These are phyloP conservation scores for Magallana ariakensis DNA, from an alignment of 1,140 invertebrate species.

Conservation along the genomic window DNA sequence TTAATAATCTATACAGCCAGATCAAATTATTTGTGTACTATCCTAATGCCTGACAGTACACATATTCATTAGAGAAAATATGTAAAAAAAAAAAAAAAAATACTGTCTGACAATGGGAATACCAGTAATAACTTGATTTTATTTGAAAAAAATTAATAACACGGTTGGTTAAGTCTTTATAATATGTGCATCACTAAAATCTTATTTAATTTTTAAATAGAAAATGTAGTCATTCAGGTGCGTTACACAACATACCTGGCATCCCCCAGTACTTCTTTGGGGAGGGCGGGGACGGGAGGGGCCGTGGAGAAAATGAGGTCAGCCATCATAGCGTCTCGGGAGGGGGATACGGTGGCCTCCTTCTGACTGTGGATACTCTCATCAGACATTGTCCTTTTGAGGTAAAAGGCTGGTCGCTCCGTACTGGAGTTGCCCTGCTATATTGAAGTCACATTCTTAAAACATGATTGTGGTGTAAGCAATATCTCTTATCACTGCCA, in stretches of 20 bases:
- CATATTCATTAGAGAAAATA: no score
- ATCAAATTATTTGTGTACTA: no score
- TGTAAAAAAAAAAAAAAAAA: no score
- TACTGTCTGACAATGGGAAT: no score
- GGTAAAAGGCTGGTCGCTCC: not conserved
- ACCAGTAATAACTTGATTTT: no score
- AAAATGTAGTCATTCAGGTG: no score
- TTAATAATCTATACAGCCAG: no score
- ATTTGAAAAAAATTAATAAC: no score
- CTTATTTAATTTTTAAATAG: no score
- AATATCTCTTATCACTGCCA: constrained; percentile 18
- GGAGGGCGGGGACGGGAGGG: constrained; percentile 80
- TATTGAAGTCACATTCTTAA: not conserved
- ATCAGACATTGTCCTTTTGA: constrained; percentile 77
- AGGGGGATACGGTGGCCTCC: constrained; percentile 55
- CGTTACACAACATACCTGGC: constrained; percentile 80
- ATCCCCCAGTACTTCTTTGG: constrained; percentile 83
- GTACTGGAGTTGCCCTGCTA: not conserved
- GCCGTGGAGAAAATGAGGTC: constrained; percentile 88
- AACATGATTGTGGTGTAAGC: not conserved
- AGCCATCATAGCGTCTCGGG: constrained; percentile 60
- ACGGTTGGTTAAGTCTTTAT: no score
- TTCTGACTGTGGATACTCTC: constrained; percentile 76
- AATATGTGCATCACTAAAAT: no score
- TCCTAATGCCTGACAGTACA: no score